These are phyloP conservation scores for Orthosia gracilis DNA, from an alignment of 2,888 invertebrate genomes.

Conservation along the genomic window DNA sequence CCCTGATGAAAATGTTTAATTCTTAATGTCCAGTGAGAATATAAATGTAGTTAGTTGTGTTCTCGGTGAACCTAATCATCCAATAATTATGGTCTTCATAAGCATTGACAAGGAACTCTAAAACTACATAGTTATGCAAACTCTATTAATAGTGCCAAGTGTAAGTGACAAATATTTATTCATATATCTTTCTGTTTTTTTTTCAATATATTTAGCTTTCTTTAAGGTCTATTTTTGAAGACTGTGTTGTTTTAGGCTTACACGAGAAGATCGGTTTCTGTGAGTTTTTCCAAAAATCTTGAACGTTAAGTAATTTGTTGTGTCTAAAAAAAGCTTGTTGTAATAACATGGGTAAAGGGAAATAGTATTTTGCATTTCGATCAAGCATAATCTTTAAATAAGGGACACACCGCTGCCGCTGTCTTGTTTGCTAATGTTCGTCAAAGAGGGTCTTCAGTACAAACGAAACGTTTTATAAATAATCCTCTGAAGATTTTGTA, in stretches of 20 bases:
- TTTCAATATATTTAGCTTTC: slow-evolving; percentile 1
- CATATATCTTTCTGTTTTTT: background rate
- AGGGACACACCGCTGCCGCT: background rate
- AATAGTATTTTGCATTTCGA: slow-evolving; percentile 19
- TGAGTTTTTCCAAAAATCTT: background rate
- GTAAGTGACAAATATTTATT: slow-evolving; percentile 1
- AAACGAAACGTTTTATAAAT: background rate
- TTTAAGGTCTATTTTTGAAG: slow-evolving; percentile 5
- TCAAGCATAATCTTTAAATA: slow-evolving; percentile 35
- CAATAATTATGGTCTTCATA: background rate
- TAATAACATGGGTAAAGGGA: background rate
- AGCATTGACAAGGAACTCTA: background rate
- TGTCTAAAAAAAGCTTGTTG: slow-evolving; percentile 5
- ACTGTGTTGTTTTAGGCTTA: slow-evolving; percentile 27
- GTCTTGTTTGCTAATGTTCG: slow-evolving; percentile 1
- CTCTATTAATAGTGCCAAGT: background rate
- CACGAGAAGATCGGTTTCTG: background rate
- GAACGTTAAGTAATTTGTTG: slow-evolving; percentile 3
- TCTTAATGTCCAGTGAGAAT: too few species aligned
- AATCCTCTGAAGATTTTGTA: background rate
- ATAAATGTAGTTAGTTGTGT: too few species aligned
- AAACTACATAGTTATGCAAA: background rate
- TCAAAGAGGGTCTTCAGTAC: slow-evolving; percentile 16
- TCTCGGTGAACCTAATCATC: background rate
- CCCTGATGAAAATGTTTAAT: too few species aligned